phyloP scores from a whole-genome alignment of 2,888 invertebrate species.

The Drosophila testacea region DNA sequence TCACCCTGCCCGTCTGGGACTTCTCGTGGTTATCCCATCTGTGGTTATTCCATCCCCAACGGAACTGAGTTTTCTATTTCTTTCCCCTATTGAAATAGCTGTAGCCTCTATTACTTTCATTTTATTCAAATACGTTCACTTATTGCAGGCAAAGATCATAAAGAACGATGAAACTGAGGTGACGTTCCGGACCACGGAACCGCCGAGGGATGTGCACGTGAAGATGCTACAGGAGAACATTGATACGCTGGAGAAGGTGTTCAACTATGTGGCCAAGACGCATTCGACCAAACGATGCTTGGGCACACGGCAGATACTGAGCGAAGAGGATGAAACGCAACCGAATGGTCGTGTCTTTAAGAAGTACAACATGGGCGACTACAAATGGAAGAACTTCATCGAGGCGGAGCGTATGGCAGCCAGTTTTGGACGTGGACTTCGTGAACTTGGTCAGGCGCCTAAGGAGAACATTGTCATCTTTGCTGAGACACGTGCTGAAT shows the following conservation, averaged over 20 bases:
- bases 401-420: constrained; percentile 91
- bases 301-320: constrained; percentile 95
- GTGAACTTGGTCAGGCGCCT: constrained; percentile 91
- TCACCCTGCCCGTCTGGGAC: neutral
- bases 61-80: neutral
- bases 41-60: constrained; percentile 1
- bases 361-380: constrained; percentile 97
- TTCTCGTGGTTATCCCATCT: neutral
- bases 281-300: constrained; percentile 92
- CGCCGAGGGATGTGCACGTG: constrained; percentile 90
- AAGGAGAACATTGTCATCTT: constrained; percentile 94
- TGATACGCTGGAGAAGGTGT: constrained; percentile 93
- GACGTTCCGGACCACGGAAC: constrained; percentile 90
- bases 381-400: constrained; percentile 94
- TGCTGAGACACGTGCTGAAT: constrained; percentile 98
- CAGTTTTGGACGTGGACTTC: constrained; percentile 93
- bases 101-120: neutral
- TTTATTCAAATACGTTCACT: neutral
- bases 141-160: constrained; percentile 89
- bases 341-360: constrained; percentile 97
- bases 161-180: constrained; percentile 88
- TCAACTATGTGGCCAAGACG: constrained; percentile 91
- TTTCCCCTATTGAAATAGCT: neutral
- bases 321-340: constrained; percentile 97
- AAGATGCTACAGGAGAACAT: constrained; percentile 91